phyloP scores from a whole-genome alignment of 2,888 invertebrate species.

The Xestoiulus laeticollis region DNA sequence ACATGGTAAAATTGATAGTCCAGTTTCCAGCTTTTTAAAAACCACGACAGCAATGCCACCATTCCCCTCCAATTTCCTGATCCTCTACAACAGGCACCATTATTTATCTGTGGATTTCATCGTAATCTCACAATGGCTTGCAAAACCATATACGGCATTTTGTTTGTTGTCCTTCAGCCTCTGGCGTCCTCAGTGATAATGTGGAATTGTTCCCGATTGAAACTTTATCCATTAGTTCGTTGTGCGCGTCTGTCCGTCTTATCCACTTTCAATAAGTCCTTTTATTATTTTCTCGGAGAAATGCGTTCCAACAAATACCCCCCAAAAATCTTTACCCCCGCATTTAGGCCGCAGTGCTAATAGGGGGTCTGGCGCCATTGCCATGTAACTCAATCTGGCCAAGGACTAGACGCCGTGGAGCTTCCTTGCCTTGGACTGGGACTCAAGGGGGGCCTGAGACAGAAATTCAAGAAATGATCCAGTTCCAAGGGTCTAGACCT shows the following conservation, averaged over 20 bases:
- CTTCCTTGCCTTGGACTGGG: background rate
- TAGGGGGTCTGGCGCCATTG: conserved; percentile 51
- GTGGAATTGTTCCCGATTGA: conserved; percentile 43
- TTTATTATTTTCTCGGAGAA: conserved; percentile 45
- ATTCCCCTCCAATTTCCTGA: conserved; percentile 14
- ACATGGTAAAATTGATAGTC: no score
- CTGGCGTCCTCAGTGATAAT: conserved; percentile 39
- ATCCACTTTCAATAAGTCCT: conserved; percentile 35
- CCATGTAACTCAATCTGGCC: conserved; percentile 50
- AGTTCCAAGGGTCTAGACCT: conserved; percentile 34
- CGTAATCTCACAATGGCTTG: conserved; percentile 22
- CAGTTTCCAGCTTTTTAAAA: no score
- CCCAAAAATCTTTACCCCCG: conserved; percentile 43
- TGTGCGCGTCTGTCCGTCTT: conserved; percentile 24
- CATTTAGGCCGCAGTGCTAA: conserved; percentile 40
- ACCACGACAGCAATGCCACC: background rate
- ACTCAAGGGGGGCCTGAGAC: background rate
- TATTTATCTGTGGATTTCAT: conserved; percentile 19
- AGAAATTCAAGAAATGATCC: conserved; percentile 41
- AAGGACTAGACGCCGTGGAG: conserved; percentile 42
- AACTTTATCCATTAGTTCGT: conserved; percentile 45
- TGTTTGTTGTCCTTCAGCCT: conserved; percentile 2
- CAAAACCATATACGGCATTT: background rate
- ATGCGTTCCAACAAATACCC: conserved; percentile 45
- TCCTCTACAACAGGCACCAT: background rate